These are phyloP conservation scores for Heterotilapia buettikoferi DNA, from an alignment of 2,113 vertebrate genomes.

Conservation along the genomic window DNA sequence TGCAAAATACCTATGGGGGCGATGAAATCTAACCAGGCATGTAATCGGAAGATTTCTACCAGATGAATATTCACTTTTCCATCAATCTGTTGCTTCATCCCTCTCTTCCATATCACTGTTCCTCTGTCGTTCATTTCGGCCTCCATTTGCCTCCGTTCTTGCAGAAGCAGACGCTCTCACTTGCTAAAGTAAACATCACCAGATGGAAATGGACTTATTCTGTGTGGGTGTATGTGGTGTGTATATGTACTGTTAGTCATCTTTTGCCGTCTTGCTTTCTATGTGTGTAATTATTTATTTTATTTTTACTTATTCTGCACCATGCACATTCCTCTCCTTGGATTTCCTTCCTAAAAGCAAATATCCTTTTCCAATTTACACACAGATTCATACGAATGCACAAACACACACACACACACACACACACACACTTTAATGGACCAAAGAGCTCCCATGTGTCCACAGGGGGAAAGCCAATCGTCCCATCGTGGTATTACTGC, in stretches of 20 bases:
- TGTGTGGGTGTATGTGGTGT: conserved; percentile 3
- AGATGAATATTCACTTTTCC: conserved; percentile 54
- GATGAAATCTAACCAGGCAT: conserved; percentile 52
- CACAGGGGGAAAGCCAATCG: conserved; percentile 29
- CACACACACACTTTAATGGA: conserved; percentile 61
- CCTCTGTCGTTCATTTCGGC: not conserved
- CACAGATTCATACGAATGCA: not conserved
- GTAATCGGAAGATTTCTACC: conserved; percentile 56
- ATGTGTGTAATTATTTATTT: not conserved
- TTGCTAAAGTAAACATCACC: conserved; percentile 52
- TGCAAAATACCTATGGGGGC: conserved; percentile 39
- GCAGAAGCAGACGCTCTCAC: conserved; percentile 24
- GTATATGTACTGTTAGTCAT: not conserved
- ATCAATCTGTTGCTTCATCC: conserved; percentile 39
- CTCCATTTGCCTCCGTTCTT: not conserved
- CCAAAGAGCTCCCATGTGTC: conserved; percentile 57
- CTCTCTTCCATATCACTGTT: conserved; percentile 1
- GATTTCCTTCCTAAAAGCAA: conserved; percentile 47
- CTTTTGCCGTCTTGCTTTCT: not conserved
- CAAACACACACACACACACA: not conserved
- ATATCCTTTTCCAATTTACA: conserved; percentile 39
- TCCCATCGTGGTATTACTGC: conserved; percentile 46
- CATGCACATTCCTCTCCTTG: not conserved
- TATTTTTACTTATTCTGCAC: conserved; percentile 19
- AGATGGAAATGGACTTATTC: conserved; percentile 54